Base-by-base conservation (phyloP, 1,140 invertebrate genomes). In the Asbolus verrucosus region DNA sequence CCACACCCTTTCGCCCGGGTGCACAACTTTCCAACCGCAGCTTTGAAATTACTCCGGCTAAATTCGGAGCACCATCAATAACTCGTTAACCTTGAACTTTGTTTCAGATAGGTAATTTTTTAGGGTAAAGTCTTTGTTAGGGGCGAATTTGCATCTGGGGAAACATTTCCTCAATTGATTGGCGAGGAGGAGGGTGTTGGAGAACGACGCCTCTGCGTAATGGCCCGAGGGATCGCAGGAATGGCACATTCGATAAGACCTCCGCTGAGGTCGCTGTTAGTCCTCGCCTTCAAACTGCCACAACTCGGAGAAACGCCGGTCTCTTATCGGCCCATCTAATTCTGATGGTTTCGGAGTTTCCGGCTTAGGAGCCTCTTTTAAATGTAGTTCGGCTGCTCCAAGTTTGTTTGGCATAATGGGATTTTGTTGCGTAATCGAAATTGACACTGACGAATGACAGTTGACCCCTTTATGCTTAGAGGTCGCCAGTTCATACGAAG, bases 201-300 rank as follows among this genome's bases (percentile, higher is more conserved):
- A 21, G 21, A 30, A 54, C 46, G 46, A 27, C 46, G 19, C 46
- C 46, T 54, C 16, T 16, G 18, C 46, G 46, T 54, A 54, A 54
- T 54, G 27, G 46, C 46, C 46, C 46, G 27, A 54, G 46, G 46
- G 46, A 43, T 6, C 39, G 39, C 16, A 43, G 2, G 39, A 54
- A 54, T 54, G 46, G 46, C 46, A 54, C 46, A 54, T 54, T 54
- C 46, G 46, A 54, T 54, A 54, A 54, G 46, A 54, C 46, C 46
- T 54, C 5, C 46, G 27, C 8, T 16, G 46, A 54, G 46, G 46
- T 54, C 46, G 46, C 18, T 21, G 46, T 21, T 21, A 54, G 46
- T 54, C 46, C 21, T 54, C 46, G 46, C 46, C 18, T 54, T 54
- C 46, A 19, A 54, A 54, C 46, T 54, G 46, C 21, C 46, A 54